Evolutionary conservation across 1,140 invertebrate genomes (phyloP).

Genomic region (Bombus sylvicola): DNA sequence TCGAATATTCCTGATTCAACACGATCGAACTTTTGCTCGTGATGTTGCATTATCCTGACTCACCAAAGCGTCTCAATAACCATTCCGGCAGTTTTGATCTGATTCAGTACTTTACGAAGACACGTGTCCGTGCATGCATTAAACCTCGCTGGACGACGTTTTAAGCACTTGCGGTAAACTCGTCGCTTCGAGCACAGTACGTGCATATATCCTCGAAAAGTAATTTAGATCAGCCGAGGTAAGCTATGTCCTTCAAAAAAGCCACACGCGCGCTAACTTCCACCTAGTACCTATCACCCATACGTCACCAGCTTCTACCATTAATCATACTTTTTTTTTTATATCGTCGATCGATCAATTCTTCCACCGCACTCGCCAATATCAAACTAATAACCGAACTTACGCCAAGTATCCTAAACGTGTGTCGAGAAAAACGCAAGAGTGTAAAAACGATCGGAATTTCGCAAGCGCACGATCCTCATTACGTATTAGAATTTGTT

Average conservation of each 20-base stretch:
- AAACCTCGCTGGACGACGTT: background rate
- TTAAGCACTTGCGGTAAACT: constrained; percentile 14
- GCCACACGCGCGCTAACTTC: background rate
- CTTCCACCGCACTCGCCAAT: background rate
- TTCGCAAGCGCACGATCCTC: background rate
- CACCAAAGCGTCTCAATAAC: background rate
- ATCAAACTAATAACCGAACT: constrained; percentile 12
- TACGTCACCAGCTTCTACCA: background rate
- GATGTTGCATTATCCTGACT: background rate
- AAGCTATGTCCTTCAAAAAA: background rate
- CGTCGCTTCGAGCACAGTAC: background rate
- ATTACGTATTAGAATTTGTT: background rate
- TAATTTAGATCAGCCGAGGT: background rate
- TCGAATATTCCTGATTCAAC: background rate
- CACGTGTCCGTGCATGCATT: constrained; percentile 15
- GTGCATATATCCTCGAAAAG: background rate
- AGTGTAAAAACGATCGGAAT: background rate
- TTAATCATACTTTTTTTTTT: background rate
- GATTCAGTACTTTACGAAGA: constrained; percentile 10
- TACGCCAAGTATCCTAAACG: background rate
- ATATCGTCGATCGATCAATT: constrained; percentile 11
- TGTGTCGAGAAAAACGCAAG: background rate
- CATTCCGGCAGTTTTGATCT: background rate
- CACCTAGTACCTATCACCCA: background rate
- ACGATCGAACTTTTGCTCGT: background rate